Evolutionary conservation across 1,140 invertebrate species (phyloP).

Genomic region (Psix sp.): DNA sequence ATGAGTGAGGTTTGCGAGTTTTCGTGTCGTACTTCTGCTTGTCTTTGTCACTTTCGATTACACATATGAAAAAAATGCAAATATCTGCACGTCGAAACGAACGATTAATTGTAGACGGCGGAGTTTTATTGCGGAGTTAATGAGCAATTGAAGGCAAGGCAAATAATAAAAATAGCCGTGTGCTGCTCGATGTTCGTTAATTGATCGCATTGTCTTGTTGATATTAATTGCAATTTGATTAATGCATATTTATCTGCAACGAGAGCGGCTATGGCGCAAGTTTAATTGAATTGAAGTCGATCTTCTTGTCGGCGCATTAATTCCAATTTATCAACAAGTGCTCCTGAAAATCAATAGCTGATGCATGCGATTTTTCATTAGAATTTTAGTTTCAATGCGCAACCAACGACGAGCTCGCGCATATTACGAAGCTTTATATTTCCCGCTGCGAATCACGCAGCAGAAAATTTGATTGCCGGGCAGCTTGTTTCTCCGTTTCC

Average conservation of each 20-base stretch:
- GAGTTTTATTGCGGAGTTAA: slow-evolving; percentile 40
- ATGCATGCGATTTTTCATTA: slow-evolving; percentile 14
- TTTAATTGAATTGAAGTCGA: slow-evolving; percentile 9
- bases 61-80: too few species aligned
- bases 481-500: slow-evolving; percentile 15
- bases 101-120: slow-evolving; percentile 12
- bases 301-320: slow-evolving; percentile 21
- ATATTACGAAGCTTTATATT: slow-evolving; percentile 40
- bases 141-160: slow-evolving; percentile 27
- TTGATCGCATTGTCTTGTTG: slow-evolving; percentile 28
- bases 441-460: slow-evolving; percentile 28
- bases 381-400: slow-evolving; percentile 16
- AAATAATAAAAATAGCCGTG: slow-evolving; percentile 26
- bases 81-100: slow-evolving; percentile 26
- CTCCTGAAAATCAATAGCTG: slow-evolving; percentile 17
- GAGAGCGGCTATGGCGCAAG: neutral
- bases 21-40: too few species aligned
- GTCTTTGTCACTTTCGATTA: too few species aligned
- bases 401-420: slow-evolving; percentile 18
- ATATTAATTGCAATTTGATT: slow-evolving; percentile 40
- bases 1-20: too few species aligned
- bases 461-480: slow-evolving; percentile 51
- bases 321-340: slow-evolving; percentile 20
- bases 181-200: slow-evolving; percentile 7
- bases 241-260: slow-evolving; percentile 14